Percentiles rank a stretch among this genome's conserved stretches.
Conservation (phyloP, 2,113 vertebrate species). For the Pygoscelis adeliae region DNA sequence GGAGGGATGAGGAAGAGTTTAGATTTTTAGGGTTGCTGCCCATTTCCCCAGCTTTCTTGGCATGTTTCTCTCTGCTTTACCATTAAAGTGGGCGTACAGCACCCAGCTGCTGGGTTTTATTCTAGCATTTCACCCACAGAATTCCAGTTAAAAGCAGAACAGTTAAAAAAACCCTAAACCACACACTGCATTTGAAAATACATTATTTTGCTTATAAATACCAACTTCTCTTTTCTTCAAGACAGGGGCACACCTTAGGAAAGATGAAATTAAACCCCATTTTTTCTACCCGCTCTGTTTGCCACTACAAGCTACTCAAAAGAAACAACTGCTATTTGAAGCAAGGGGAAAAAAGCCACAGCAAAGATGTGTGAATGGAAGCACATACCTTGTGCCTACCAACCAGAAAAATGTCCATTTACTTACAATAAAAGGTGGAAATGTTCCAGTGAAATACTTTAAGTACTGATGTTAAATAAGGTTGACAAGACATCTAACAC, state of each 20-base stretch:
- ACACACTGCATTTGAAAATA: background rate
- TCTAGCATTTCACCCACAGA: background rate
- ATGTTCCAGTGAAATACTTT: background rate
- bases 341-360: fast-evolving
- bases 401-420: background rate
- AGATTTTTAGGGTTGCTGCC: background rate
- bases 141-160: background rate
- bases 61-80: background rate
- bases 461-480: background rate
- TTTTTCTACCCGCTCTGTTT: background rate
- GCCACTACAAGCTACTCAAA: background rate
- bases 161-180: background rate
- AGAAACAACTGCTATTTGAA: background rate
- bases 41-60: background rate
- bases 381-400: background rate
- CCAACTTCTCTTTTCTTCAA: background rate
- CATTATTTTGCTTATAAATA: background rate
- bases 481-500: background rate
- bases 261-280: background rate
- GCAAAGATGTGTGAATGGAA: background rate
- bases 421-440: background rate
- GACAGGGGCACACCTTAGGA: background rate
- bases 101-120: background rate
- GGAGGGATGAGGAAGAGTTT: background rate
- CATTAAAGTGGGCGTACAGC: background rate